A percentile compares a stretch with the other conserved stretches of the same genome.
phyloP scores from a whole-genome alignment of 64 coral and sea anemone species.

The Pocillopora damicornis region DNA sequence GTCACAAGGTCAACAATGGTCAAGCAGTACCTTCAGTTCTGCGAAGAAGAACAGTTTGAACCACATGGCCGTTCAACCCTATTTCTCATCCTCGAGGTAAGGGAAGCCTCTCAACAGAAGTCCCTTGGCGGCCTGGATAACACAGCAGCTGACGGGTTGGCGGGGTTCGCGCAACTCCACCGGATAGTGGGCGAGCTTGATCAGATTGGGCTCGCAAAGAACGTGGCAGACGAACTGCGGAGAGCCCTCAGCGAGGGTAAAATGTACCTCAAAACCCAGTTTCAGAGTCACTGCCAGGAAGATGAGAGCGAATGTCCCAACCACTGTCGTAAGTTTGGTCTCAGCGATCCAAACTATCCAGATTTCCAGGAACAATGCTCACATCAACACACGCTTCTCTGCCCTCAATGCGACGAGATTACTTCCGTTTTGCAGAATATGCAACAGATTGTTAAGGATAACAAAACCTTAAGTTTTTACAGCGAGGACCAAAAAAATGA shows the following conservation, averaged over 20 bases:
- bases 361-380: slow-evolving; percentile 37
- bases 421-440: slow-evolving; percentile 9
- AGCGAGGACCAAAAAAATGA: slow-evolving; percentile 57
- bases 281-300: slow-evolving; percentile 42
- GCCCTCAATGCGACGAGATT: slow-evolving; percentile 29
- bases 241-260: slow-evolving; percentile 48
- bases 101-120: no score
- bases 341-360: slow-evolving; percentile 43
- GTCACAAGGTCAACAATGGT: no score
- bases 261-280: slow-evolving; percentile 59
- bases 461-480: slow-evolving; percentile 12
- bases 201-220: slow-evolving; percentile 41
- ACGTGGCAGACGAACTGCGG: slow-evolving; percentile 5
- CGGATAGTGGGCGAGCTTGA: slow-evolving; percentile 41
- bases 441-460: slow-evolving; percentile 25
- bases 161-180: background rate
- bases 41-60: no score
- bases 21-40: no score
- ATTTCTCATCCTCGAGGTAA: no score
- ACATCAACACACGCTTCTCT: background rate
- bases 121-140: no score
- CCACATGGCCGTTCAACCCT: no score
- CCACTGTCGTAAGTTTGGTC: slow-evolving; percentile 51
- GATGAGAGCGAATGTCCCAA: background rate
- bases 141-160: no score